Evolutionary conservation across 2,888 invertebrate genomes (phyloP).

Genomic region (Danaus chrysippus): DNA sequence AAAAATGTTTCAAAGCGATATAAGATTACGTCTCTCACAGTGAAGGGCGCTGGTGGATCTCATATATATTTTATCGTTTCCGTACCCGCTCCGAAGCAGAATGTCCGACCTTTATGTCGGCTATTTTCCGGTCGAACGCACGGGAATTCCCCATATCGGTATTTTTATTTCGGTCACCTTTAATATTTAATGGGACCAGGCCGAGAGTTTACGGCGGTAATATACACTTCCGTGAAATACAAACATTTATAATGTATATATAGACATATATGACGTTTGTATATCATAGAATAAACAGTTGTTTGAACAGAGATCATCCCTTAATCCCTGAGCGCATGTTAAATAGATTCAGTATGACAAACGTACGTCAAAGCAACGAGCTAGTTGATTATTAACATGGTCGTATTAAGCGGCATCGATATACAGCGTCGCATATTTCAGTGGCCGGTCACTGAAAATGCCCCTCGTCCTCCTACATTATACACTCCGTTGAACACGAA

Average conservation of each 20-base stretch:
- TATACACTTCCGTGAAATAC: conserved; percentile 20
- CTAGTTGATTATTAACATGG: conserved; percentile 2
- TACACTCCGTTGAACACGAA: conserved; percentile 64
- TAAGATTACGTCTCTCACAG: conserved; percentile 41
- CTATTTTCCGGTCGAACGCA: conserved; percentile 72
- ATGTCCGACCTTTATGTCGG: conserved; percentile 71
- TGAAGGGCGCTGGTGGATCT: conserved; percentile 37
- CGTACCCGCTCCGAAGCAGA: conserved; percentile 57
- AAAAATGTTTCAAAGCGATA: conserved; percentile 39
- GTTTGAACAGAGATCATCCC: background rate
- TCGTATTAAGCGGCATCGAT: background rate
- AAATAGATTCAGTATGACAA: background rate
- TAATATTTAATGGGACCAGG: conserved; percentile 38
- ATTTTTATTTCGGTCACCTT: conserved; percentile 61
- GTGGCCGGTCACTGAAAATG: conserved; percentile 67
- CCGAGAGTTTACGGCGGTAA: background rate
- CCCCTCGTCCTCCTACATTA: conserved; percentile 69
- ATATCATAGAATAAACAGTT: no score
- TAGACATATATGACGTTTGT: background rate
- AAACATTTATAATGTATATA: conserved; percentile 8
- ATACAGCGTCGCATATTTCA: conserved; percentile 56
- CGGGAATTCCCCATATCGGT: conserved; percentile 67
- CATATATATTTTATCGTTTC: conserved; percentile 63
- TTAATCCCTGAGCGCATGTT: background rate
- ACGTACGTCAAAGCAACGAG: background rate